Percentiles rank a stretch among this genome's conserved stretches.
Conservation (phyloP, 1,140 invertebrate genomes). For the Trissolcus basalis region DNA sequence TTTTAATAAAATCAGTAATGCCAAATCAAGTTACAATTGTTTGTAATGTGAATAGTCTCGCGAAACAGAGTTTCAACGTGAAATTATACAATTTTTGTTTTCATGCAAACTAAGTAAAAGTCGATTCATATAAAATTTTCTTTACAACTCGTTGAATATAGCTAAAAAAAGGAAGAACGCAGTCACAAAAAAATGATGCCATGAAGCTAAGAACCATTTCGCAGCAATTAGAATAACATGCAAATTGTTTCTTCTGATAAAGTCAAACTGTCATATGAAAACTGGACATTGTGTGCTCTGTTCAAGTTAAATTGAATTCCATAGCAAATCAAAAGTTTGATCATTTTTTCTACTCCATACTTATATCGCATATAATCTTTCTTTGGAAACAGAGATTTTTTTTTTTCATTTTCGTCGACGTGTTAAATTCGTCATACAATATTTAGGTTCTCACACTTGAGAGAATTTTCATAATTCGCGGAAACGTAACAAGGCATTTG, state of each 20-base stretch:
- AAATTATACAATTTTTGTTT: too few species aligned
- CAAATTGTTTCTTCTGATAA: slow-evolving; percentile 14
- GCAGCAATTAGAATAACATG: slow-evolving; percentile 19
- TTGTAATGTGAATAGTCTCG: too few species aligned
- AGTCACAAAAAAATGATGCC: slow-evolving; percentile 6
- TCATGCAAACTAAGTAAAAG: too few species aligned
- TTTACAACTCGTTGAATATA: slow-evolving; percentile 5
- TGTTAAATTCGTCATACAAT: slow-evolving; percentile 12
- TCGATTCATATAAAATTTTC: slow-evolving; percentile 14
- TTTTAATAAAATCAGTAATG: too few species aligned
- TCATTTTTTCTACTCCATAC: too few species aligned
- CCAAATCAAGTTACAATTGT: too few species aligned
- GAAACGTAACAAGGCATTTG: slow-evolving; percentile 39
- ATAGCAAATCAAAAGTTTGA: too few species aligned
- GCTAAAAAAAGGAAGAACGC: slow-evolving; percentile 7
- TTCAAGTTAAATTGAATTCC: background rate
- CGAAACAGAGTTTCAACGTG: too few species aligned
- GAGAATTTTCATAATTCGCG: slow-evolving; percentile 19
- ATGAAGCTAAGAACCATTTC: slow-evolving; percentile 13
- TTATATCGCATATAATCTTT: too few species aligned
- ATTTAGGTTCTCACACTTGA: slow-evolving; percentile 20
- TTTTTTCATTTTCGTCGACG: background rate
- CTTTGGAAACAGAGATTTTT: too few species aligned
- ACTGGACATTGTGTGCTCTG: slow-evolving; percentile 12
- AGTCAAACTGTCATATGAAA: background rate